Conservation (phyloP, 2,113 vertebrate genomes). For the Podilymbus podiceps region DNA sequence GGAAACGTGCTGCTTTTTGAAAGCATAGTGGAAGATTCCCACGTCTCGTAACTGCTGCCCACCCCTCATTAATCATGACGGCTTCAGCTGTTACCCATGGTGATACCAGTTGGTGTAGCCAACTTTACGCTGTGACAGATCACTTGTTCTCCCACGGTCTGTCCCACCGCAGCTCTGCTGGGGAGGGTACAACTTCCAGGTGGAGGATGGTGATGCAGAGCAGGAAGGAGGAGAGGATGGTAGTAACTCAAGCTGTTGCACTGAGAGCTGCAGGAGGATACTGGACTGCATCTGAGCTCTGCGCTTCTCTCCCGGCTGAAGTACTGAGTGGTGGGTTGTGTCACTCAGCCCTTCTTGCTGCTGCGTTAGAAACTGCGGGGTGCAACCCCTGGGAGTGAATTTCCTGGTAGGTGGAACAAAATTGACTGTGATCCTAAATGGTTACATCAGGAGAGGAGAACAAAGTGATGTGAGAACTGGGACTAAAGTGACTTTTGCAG, state of each 20-base stretch:
- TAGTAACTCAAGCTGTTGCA: neutral
- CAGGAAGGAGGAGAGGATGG: neutral
- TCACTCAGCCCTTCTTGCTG: neutral
- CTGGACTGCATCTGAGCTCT: neutral
- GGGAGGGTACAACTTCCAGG: neutral
- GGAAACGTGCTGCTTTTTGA: neutral
- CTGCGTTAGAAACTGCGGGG: neutral
- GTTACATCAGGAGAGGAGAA: neutral
- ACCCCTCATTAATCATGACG: neutral
- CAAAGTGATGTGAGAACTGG: neutral
- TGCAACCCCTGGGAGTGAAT: neutral
- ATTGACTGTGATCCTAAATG: neutral
- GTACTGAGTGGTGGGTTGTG: neutral
- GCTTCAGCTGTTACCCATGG: accelerated
- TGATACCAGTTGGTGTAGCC: accelerated
- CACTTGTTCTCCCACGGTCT: accelerated
- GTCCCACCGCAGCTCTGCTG: neutral
- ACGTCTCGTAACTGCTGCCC: neutral
- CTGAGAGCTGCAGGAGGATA: neutral
- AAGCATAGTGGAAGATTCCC: neutral
- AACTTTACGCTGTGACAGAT: accelerated
- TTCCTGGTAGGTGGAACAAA: neutral
- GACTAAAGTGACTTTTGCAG: neutral
- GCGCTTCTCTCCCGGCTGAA: neutral
- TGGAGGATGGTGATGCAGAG: neutral